Evolutionary conservation across 2,888 invertebrate species (phyloP), one percentile per base, ranked within the genome.

Genomic region (Melikaiella ostensackeni): DNA sequence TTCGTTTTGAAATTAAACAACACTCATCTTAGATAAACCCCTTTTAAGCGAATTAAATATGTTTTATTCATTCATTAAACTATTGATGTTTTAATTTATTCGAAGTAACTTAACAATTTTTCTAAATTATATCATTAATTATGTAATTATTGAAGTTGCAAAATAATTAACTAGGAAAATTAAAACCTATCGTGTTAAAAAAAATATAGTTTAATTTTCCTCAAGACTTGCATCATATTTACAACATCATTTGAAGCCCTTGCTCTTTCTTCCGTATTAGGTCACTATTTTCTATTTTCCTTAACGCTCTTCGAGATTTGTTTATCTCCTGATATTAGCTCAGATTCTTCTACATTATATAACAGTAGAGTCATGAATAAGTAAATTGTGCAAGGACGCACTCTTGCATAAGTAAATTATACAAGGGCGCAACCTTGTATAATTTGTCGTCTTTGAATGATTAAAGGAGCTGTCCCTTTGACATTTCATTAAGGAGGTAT

Each of bases 371-470:
- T 24, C 21, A 57, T 57, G 57, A 57, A 24, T 57, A 57, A 57
- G 13, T 46, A 66, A 70, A 70, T 70, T 70, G 19, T 50, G 46
- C 70, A 70, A 70, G 70, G 70, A n/a, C 27, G 50, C 50, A 27
- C 46, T 46, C 70, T 70, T 70, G 50, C 46, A 70, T 70, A 70
- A 70, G n/a, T 70, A 27, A 70, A 46, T 50, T 70, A 70, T 70
- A 46, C 70, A 70, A 46, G 42, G 27, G 70, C n/a, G 50, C 46
- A 46, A 46, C 70, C 70, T 50, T 30, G 46, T n/a, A 70, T 46
- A 70, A 46, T 70, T 70, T 70, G 46, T 46, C 46, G 46, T 46
- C 46, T 70, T 30, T 50, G 50, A 70, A 70, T 70, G 70, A 70
- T 46, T 70, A 70, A 70, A 27, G 50, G 46, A 70, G 50, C 70